These are phyloP conservation scores for Gymnodraco acuticeps DNA, from an alignment of 2,797 vertebrate genomes.

Conservation along the genomic window DNA sequence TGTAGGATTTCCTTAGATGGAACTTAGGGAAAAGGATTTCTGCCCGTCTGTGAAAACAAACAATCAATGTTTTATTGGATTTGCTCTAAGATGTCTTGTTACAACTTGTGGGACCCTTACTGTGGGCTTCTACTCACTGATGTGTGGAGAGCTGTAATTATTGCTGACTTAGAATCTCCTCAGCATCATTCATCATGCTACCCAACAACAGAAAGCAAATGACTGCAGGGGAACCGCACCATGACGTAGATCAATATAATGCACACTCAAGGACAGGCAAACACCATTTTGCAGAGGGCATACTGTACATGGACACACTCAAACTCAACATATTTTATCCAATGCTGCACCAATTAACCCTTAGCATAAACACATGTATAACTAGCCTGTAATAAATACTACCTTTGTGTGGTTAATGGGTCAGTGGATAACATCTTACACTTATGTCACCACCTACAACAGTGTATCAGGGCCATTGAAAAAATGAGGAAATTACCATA, in stretches of 20 bases:
- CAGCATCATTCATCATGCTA: constrained; percentile 61
- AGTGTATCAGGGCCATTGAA: too few relatives aligned
- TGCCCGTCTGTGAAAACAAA: constrained; percentile 59
- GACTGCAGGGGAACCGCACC: constrained; percentile 32
- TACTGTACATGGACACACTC: neutral
- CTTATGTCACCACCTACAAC: too few relatives aligned
- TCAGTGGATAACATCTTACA: neutral
- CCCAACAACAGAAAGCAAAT: constrained; percentile 26
- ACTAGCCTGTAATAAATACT: neutral
- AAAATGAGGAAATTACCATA: too few relatives aligned
- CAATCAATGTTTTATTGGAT: constrained; percentile 63
- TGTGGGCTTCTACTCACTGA: constrained; percentile 43
- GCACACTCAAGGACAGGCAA: constrained; percentile 21
- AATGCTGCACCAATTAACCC: neutral
- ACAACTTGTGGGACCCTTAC: constrained; percentile 25
- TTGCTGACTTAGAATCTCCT: constrained; percentile 61
- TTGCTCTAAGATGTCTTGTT: constrained; percentile 60
- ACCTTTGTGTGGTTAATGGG: neutral
- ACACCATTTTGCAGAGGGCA: constrained; percentile 1
- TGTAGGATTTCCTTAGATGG: constrained; percentile 45
- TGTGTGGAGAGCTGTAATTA: constrained; percentile 64
- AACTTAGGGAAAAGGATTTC: constrained; percentile 62
- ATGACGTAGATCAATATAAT: constrained; percentile 43
- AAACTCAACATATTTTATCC: neutral
- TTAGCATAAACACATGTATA: neutral